Base-by-base conservation (phyloP, 1,140 invertebrate species). In the Cotesia chilonis region DNA sequence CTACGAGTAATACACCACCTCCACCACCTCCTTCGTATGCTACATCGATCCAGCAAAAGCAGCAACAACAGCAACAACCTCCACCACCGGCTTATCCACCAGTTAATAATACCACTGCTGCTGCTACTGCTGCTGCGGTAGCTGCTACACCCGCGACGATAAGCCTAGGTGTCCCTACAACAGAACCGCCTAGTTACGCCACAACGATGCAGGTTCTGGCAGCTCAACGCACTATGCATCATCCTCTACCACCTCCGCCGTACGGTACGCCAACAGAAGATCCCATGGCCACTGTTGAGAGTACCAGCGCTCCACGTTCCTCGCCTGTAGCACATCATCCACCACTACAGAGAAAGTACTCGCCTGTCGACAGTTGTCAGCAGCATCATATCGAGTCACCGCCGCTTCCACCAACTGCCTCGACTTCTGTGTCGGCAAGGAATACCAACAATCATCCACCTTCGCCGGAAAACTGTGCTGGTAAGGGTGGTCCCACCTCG, bases 111-210 rank as follows among this genome's bases (percentile, higher is more conserved):
- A 60, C 81, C 1, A 73, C 77, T 37, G 55, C 81, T 1, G 71
- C 81, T 36, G 55, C 81, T 1, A 71, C 81, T 36, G 52, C 75
- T 0, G 75, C 76, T 35, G 71, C 79, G 2, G 73, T 81, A 1
- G 71, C 81, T 36, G 71, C 77, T 1, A 72, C 78, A 10, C 55
- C 75, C 0, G 75, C 76, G 35, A 72, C 79, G 2, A 74, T 81
- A 5, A 82, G 72, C 6, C 78, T 82, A 36, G 85, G 89, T 70
- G 90, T 94, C 7, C 94, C 93, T 6, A 95, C 94, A 17, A 95
- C 94, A 5, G 95, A 96, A 81, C 95, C 95, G 0, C 95, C 95
- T 0, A 96, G 95, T 81, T 97, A 97, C 82, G 94, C 94, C 1
- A 95, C 93, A 71, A 95, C 94, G 4, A 96, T 97, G 92, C 95